These are phyloP conservation scores for Philotrypesis tridentata DNA, from an alignment of 1,140 invertebrate genomes.

Conservation along the genomic window DNA sequence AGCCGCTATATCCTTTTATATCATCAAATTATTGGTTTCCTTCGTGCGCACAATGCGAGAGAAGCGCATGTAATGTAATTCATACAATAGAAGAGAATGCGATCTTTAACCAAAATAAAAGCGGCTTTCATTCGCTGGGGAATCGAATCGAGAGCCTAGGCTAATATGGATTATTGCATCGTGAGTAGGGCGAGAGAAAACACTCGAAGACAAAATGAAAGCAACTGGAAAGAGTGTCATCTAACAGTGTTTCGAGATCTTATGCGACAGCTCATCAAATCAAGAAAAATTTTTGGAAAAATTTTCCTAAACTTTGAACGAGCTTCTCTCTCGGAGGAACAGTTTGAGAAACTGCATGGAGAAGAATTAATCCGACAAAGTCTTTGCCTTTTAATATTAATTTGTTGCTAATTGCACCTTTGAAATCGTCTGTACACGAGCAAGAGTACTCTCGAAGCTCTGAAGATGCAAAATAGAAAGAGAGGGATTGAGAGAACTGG, in stretches of 20 bases:
- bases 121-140: background rate
- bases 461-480: constrained; percentile 36
- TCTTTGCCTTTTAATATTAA: no score
- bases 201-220: constrained; percentile 23
- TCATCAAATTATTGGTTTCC: background rate
- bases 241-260: constrained; percentile 54
- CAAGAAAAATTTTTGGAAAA: no score
- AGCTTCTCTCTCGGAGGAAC: no score
- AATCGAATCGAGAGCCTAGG: background rate
- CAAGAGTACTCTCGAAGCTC: constrained; percentile 22
- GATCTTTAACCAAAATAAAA: background rate
- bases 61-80: background rate
- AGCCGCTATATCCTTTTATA: background rate
- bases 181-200: background rate
- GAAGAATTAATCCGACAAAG: no score
- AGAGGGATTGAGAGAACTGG: constrained; percentile 34
- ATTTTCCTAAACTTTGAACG: no score
- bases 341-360: no score
- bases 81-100: background rate
- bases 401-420: no score
- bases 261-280: no score
- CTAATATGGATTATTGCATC: constrained; percentile 20
- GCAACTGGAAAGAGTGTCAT: constrained; percentile 36
- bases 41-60: background rate
- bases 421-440: no score